Percentiles rank a stretch among this genome's conserved stretches.
Evolutionary conservation across 2,113 vertebrate species (phyloP).

Genomic region (Limanda limanda): DNA sequence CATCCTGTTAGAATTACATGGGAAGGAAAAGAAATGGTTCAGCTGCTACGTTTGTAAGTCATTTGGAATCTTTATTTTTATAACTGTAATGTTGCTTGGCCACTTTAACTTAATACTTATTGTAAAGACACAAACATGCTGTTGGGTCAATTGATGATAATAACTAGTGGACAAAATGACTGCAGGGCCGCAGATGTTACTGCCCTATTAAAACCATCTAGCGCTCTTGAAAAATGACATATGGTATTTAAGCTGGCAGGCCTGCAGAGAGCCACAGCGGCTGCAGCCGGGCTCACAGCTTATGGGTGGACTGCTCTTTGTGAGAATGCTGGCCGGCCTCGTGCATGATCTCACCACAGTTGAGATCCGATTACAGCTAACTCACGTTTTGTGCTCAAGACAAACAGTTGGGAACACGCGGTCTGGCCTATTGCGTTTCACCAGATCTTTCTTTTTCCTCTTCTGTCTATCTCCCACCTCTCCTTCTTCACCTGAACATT

Average conservation of each 20-base stretch:
- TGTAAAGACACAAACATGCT: background rate
- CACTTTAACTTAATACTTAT: background rate
- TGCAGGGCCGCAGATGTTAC: background rate
- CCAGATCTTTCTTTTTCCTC: slow-evolving; percentile 18
- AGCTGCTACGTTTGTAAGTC: background rate
- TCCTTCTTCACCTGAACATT: slow-evolving; percentile 15
- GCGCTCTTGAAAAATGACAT: slow-evolving; percentile 18
- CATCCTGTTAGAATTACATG: background rate
- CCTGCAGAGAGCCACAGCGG: slow-evolving; percentile 39
- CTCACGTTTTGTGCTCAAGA: slow-evolving; percentile 71
- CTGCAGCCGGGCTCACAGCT: slow-evolving; percentile 7
- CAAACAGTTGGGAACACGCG: slow-evolving; percentile 48
- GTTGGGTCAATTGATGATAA: background rate
- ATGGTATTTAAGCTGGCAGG: slow-evolving; percentile 43
- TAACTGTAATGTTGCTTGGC: background rate
- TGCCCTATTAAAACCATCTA: slow-evolving; percentile 1
- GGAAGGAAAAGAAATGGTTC: background rate
- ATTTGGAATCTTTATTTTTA: background rate
- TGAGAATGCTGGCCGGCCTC: slow-evolving; percentile 65
- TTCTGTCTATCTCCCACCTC: background rate
- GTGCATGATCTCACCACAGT: slow-evolving; percentile 76
- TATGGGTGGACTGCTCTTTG: slow-evolving; percentile 65
- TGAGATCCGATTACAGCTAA: slow-evolving; percentile 77
- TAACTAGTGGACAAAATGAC: background rate
- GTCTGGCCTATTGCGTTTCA: slow-evolving; percentile 28